A percentile compares a stretch with the other conserved stretches of the same genome.
Conservation (phyloP, 1,140 invertebrate genomes). For the Amphibalanus amphitrite region DNA sequence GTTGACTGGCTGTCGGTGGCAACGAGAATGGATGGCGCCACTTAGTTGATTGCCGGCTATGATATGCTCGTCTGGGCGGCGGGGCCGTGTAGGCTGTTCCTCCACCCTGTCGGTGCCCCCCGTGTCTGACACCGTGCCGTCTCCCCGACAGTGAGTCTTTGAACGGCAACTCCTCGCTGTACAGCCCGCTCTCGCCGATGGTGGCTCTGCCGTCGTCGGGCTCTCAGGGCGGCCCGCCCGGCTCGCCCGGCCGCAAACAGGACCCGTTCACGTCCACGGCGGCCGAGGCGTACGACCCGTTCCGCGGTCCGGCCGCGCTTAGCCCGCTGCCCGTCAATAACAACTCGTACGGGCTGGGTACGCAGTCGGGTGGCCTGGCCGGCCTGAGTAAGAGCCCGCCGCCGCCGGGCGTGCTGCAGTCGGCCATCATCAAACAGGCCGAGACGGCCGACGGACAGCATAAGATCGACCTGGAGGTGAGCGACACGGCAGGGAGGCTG, state of each 20-base stretch:
- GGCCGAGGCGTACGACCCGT: conserved; percentile 44
- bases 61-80: no score
- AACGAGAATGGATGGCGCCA: no score
- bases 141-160: conserved; percentile 6
- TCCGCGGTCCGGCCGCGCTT: conserved; percentile 37
- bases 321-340: conserved; percentile 43
- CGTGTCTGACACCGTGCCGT: no score
- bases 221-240: conserved; percentile 24
- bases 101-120: no score
- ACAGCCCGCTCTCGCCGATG: conserved; percentile 15
- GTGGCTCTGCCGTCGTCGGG: conserved; percentile 18
- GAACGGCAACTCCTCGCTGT: conserved; percentile 12
- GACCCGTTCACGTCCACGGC: conserved; percentile 25
- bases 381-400: conserved; percentile 62
- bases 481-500: not conserved
- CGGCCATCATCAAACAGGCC: conserved; percentile 2
- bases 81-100: no score
- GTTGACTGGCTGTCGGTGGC: no score
- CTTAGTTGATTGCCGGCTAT: no score
- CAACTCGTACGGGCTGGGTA: conserved; percentile 59
- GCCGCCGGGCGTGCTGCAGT: conserved; percentile 31
- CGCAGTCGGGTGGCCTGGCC: conserved; percentile 25
- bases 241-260: conserved; percentile 16
- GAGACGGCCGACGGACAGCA: not conserved
- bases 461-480: not conserved